Conservation (phyloP, 1,140 invertebrate species). For the Lepidurus arcticus region DNA sequence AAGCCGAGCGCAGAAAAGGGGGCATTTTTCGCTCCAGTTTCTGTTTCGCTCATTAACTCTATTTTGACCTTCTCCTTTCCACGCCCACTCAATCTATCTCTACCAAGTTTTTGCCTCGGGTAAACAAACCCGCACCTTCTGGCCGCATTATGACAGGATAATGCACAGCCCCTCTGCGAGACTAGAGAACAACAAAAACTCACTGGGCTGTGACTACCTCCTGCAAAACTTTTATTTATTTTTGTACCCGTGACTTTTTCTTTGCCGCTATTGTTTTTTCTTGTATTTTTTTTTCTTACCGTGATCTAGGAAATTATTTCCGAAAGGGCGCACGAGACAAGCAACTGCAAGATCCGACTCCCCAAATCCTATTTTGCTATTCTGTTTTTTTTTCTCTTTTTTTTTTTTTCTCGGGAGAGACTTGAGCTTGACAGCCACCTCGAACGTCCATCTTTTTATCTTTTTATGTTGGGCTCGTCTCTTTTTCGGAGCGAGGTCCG, state of each 20-base stretch:
- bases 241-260: no score
- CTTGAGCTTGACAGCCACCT: slow-evolving; percentile 1
- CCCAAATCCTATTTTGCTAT: slow-evolving; percentile 10
- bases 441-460: neutral
- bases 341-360: slow-evolving; percentile 2
- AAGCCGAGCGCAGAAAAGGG: neutral
- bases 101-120: neutral
- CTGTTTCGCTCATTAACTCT: slow-evolving; percentile 12
- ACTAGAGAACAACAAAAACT: neutral
- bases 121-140: slow-evolving; percentile 13
- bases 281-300: neutral
- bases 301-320: neutral
- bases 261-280: neutral
- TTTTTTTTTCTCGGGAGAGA: neutral
- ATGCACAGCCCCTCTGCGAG: neutral
- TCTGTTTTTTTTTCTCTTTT: neutral
- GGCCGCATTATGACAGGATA: neutral
- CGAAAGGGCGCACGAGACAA: neutral
- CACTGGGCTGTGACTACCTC: neutral
- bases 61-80: neutral
- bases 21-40: neutral
- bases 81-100: slow-evolving; percentile 1
- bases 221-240: no score
- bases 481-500: neutral
- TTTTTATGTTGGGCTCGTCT: neutral